A percentile compares a stretch with the other conserved stretches of the same genome.
Conservation (phyloP, 2,888 invertebrate genomes). For the Ischnura elegans region DNA sequence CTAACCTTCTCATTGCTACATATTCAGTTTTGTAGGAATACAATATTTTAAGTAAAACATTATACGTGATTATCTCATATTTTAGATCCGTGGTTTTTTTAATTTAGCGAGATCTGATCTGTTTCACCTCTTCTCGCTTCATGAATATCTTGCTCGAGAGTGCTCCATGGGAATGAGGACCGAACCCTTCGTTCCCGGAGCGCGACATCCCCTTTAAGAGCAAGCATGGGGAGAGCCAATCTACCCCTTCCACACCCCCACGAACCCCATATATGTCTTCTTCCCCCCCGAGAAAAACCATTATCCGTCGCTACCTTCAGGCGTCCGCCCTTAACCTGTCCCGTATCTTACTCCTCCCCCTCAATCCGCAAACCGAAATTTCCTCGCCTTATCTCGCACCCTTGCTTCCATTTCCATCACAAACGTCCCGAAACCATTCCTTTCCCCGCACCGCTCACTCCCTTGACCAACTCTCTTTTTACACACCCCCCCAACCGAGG, state of each 20-base stretch:
- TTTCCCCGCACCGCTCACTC: not conserved
- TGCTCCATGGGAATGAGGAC: not conserved
- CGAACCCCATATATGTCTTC: not conserved
- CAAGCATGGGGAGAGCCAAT: not conserved
- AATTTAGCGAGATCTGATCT: no score
- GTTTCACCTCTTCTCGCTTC: no score
- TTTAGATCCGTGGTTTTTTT: no score
- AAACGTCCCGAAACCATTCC: not conserved
- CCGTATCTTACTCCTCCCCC: not conserved
- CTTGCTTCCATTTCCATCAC: no score
- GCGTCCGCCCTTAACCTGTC: not conserved
- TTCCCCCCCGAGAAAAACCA: not conserved
- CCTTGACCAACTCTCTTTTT: not conserved
- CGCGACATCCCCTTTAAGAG: not conserved
- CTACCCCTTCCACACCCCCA: not conserved
- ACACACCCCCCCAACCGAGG: not conserved
- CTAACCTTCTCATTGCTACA: no score
- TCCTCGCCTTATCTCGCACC: not conserved
- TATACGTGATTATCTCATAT: no score
- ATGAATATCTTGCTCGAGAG: not conserved
- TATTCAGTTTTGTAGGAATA: no score
- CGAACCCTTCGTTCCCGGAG: not conserved
- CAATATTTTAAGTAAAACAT: no score
- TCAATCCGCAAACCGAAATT: not conserved
- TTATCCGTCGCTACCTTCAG: conserved; percentile 13